phyloP scores from a whole-genome alignment of 2,113 vertebrate genomes.

The Oreocharis arfaki region DNA sequence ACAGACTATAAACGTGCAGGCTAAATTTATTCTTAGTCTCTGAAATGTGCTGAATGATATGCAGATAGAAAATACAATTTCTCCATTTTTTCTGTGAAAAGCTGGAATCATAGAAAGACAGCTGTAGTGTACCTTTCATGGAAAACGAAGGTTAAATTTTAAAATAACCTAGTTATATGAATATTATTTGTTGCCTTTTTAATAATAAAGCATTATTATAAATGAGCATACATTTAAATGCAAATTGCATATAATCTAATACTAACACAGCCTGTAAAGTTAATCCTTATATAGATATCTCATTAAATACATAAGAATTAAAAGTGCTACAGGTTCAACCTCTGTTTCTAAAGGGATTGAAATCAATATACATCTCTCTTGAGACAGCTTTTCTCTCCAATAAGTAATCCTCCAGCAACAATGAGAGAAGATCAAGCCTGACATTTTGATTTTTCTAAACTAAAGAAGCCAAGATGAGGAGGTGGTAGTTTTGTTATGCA shows the following conservation, averaged over 20 bases:
- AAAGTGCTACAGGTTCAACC: not conserved
- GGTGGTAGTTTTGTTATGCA: not conserved
- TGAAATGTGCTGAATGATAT: not conserved
- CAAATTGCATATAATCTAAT: not conserved
- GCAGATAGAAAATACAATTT: not conserved
- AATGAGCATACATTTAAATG: not conserved
- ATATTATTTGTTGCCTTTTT: not conserved
- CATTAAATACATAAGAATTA: not conserved
- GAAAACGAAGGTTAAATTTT: not conserved
- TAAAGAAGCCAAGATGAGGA: not conserved
- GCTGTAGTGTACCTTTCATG: not conserved
- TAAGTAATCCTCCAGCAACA: not conserved
- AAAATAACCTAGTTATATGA: not conserved
- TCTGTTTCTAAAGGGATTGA: not conserved
- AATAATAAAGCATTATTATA: not conserved
- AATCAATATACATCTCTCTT: not conserved
- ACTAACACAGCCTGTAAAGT: not conserved
- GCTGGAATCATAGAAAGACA: not conserved
- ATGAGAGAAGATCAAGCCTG: not conserved
- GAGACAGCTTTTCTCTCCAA: not conserved
- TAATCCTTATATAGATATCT: not conserved
- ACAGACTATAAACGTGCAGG: not conserved
- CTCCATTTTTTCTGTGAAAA: not conserved
- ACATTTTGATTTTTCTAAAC: not conserved
- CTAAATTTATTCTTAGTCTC: not conserved